These are phyloP conservation scores for Helicoverpa armigera DNA, from an alignment of 1,140 invertebrate species.

Conservation along the genomic window DNA sequence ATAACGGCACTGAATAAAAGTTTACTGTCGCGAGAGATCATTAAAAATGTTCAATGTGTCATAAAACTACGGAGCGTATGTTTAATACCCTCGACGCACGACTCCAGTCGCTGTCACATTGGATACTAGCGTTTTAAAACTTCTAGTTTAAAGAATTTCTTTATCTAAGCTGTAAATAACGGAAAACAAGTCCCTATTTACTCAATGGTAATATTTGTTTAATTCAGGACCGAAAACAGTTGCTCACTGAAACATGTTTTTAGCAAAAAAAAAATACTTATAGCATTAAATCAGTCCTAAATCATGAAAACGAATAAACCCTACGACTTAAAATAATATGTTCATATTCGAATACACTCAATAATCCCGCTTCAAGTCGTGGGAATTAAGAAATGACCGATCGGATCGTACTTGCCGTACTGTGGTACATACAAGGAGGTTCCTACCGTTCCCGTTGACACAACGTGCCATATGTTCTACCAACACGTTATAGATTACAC, in stretches of 20 bases:
- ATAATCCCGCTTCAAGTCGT: too few relatives aligned
- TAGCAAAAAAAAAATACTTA: too few relatives aligned
- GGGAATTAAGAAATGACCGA: background rate
- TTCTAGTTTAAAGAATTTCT: background rate
- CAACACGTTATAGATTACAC: slow-evolving; percentile 48
- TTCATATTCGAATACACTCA: too few relatives aligned
- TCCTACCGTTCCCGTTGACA: background rate
- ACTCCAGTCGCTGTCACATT: background rate
- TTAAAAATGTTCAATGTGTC: slow-evolving; percentile 34
- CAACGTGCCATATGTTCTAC: slow-evolving; percentile 39
- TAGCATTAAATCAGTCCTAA: too few relatives aligned
- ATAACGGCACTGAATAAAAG: slow-evolving; percentile 11
- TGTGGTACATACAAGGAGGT: slow-evolving; percentile 4
- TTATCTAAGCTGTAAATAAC: too few relatives aligned
- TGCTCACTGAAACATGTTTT: too few relatives aligned
- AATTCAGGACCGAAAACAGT: too few relatives aligned
- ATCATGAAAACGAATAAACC: too few relatives aligned
- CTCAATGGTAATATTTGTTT: too few relatives aligned
- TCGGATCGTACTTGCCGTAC: background rate
- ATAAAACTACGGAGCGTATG: slow-evolving; percentile 10
- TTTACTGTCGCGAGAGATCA: slow-evolving; percentile 18
- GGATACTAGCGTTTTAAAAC: background rate
- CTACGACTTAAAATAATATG: too few relatives aligned
- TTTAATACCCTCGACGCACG: slow-evolving; percentile 2
- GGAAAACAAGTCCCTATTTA: too few relatives aligned